phyloP scores from a whole-genome alignment of 2,797 vertebrate genomes.

The Sarcophilus harrisii region DNA sequence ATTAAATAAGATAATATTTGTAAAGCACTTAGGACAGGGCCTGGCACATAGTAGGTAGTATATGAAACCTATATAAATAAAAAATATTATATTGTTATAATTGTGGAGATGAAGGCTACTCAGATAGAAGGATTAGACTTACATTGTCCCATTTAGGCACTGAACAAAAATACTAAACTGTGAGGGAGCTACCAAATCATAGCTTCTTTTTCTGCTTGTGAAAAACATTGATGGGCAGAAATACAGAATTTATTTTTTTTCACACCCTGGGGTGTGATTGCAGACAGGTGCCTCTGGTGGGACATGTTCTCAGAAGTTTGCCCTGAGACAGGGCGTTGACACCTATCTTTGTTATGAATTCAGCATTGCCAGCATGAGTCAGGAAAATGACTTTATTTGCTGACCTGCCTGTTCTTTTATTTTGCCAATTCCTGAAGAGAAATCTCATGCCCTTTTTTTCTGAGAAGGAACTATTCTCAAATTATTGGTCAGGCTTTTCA shows the following conservation, averaged over 20 bases:
- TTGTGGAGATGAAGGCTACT: conserved; percentile 32
- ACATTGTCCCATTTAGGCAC: conserved; percentile 16
- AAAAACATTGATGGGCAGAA: conserved; percentile 51
- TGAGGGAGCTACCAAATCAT: conserved; percentile 9
- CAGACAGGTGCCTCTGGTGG: conserved; percentile 41
- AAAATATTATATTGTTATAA: conserved; percentile 56
- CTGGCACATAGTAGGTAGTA: not conserved
- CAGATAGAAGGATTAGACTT: not conserved
- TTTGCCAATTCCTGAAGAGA: not conserved
- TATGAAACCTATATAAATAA: conserved; percentile 2
- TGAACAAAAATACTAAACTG: conserved; percentile 42
- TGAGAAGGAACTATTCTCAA: not conserved
- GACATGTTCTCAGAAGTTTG: conserved; percentile 54
- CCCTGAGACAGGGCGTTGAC: not conserved
- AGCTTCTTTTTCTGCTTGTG: conserved; percentile 55
- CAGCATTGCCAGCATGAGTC: not conserved
- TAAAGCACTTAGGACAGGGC: not conserved
- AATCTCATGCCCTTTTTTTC: not conserved
- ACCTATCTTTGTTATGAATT: not conserved
- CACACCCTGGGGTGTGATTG: conserved; percentile 20
- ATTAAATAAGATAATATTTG: not conserved
- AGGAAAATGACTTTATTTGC: not conserved
- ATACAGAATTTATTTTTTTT: conserved; percentile 57
- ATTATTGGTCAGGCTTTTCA: not conserved
- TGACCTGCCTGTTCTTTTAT: not conserved